Evolutionary conservation across 2,113 vertebrate genomes (phyloP), one percentile per base, ranked within the genome.

Genomic region (Amphiprion percula): DNA sequence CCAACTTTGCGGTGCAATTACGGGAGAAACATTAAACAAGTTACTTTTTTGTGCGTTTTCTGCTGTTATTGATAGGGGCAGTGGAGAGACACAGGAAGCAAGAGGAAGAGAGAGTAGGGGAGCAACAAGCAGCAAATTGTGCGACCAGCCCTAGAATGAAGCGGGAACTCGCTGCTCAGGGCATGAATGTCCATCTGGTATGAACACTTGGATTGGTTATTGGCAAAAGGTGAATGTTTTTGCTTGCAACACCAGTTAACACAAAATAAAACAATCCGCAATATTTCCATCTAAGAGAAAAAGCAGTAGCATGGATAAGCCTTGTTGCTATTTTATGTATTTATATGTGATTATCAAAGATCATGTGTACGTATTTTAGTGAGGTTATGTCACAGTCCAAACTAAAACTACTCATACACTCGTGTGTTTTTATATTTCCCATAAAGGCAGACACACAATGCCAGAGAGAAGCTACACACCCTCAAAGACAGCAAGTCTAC

Each of bases 1-100:
- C 85, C 68, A 88, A 90, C 71, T 91, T 92, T 89, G 79, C 83
- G 79, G 81, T 75, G 84, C 89, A 94, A 91, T 94, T 93, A 94
- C 91, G 90, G 88, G 86, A 93, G 82, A 93, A 90, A 74, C 93
- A 90, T 90, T 92, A 86, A 80, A 74, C 64, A 82, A 68, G 70
- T 86, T 37, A 37, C 33, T 37, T 37, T 33, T 37, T 37, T 37
- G 33, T 37, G 33, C 33, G 7, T 8, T 37, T 37, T 37, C 33
- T 37, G 33, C 33, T 10, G 9, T 37, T 37, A 37, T 37, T 37
- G 33, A 37, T 37, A 37, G 33, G 33, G 33, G 9, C 33, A 37
- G 8, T 37, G 33, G 33, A 10, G 33, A 37, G 33, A 37, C 33
- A 10, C 33, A 37, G 33, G 33, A 37, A 10, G 33, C 33, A 37